Conservation (phyloP, 2,888 invertebrate genomes). For the Vandiemenella viatica region DNA sequence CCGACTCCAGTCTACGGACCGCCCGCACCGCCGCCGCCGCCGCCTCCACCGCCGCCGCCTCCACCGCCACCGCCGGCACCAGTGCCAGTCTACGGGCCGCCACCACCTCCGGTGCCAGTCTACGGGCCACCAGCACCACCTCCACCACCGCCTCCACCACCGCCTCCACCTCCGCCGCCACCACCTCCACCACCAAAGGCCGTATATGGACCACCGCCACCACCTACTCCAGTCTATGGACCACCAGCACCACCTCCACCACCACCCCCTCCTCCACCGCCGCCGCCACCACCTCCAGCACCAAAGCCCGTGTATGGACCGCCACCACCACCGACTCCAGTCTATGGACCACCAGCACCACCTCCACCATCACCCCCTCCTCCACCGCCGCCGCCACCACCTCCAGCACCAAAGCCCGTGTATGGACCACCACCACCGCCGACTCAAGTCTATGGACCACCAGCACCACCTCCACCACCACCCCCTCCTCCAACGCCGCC, state of each 20-base stretch:
- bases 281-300: background rate
- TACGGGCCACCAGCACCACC: constrained; percentile 4
- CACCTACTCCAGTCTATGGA: constrained; percentile 1
- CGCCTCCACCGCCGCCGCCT: background rate
- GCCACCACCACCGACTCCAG: background rate
- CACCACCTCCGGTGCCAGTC: background rate
- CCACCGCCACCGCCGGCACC: background rate
- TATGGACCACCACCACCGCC: constrained; percentile 7
- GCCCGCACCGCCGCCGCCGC: background rate
- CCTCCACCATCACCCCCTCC: constrained; percentile 6
- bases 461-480: constrained; percentile 2
- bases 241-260: constrained; percentile 1
- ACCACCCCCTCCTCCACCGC: background rate
- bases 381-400: constrained; percentile 5
- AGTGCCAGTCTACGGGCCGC: background rate
- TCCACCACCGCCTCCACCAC: constrained; percentile 5
- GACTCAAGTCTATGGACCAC: constrained; percentile 1
- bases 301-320: background rate
- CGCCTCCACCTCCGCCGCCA: constrained; percentile 5
- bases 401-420: background rate
- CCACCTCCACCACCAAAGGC: background rate
- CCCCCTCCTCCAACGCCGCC: background rate
- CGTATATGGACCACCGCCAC: constrained; percentile 2
- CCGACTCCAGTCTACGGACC: background rate
- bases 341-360: background rate